A percentile compares a stretch with the other conserved stretches of the same genome.
Evolutionary conservation across 2,113 vertebrate species (phyloP).

Genomic region (Orycteropus afer): DNA sequence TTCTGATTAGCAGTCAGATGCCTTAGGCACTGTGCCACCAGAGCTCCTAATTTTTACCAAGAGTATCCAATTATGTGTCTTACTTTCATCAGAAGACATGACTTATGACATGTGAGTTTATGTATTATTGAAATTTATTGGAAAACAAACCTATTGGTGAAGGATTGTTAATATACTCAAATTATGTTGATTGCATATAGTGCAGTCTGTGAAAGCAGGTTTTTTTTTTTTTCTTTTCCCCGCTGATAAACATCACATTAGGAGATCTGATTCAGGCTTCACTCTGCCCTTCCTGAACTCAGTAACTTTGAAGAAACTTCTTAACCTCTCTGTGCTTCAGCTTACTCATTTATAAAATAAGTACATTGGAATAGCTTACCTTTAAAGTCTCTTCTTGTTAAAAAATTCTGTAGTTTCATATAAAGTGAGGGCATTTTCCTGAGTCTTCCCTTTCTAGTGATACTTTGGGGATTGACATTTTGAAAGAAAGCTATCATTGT

Average conservation of each 20-base stretch:
- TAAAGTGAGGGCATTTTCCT: slow-evolving; percentile 26
- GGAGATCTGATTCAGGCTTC: neutral
- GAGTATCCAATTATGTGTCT: neutral
- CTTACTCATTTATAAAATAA: slow-evolving; percentile 16
- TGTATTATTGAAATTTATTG: neutral
- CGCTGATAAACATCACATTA: neutral
- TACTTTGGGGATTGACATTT: slow-evolving; percentile 58
- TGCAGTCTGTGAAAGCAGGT: neutral
- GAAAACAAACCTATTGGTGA: slow-evolving; percentile 22
- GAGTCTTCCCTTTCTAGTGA: slow-evolving; percentile 22
- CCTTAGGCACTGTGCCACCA: neutral
- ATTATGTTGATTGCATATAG: neutral
- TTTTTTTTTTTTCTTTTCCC: too few relatives aligned
- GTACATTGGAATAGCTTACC: neutral
- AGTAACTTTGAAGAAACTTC: neutral
- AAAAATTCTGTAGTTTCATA: neutral
- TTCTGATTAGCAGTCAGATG: too few relatives aligned
- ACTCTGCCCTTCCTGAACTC: neutral
- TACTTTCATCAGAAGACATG: neutral
- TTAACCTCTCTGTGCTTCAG: neutral
- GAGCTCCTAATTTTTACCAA: neutral
- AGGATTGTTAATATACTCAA: neutral
- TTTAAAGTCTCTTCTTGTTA: slow-evolving; percentile 33
- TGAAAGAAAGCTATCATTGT: slow-evolving; percentile 54
- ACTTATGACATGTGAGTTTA: neutral